Conservation (phyloP, 2,113 vertebrate genomes). For the Ornithorhynchus anatinus region DNA sequence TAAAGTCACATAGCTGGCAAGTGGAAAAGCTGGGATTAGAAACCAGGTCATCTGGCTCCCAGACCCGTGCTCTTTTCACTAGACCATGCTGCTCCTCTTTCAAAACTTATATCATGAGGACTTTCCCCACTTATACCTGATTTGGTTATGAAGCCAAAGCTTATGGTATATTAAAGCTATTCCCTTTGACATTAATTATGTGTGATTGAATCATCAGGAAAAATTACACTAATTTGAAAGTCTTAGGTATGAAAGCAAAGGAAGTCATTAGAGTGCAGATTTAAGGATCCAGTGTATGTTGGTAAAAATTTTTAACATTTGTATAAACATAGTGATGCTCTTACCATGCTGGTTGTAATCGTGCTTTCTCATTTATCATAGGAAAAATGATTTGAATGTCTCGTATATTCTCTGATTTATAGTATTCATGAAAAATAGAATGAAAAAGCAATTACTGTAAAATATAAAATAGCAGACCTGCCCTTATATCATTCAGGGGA, state of each 20-base stretch:
- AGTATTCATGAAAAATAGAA: neutral
- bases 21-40: too few species aligned
- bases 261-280: constrained; percentile 5
- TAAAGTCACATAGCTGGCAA: too few species aligned
- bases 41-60: too few species aligned
- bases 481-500: neutral
- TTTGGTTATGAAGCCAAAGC: too few species aligned
- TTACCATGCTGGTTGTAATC: constrained; percentile 42
- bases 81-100: too few species aligned
- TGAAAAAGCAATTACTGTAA: constrained; percentile 2
- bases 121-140: too few species aligned
- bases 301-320: constrained; percentile 41
- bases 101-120: too few species aligned
- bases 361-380: constrained; percentile 27
- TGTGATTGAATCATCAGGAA: neutral
- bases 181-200: too few species aligned
- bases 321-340: constrained; percentile 38
- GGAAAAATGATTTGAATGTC: neutral
- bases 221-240: constrained; percentile 20
- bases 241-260: constrained; percentile 2
- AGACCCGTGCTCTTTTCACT: too few species aligned
- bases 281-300: constrained; percentile 14
- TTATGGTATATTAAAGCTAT: too few species aligned
- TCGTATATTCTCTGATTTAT: constrained; percentile 23
- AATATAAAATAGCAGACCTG: constrained; percentile 24